Base-by-base conservation (phyloP, 2,888 invertebrate species). In the Drosophila colorata region DNA sequence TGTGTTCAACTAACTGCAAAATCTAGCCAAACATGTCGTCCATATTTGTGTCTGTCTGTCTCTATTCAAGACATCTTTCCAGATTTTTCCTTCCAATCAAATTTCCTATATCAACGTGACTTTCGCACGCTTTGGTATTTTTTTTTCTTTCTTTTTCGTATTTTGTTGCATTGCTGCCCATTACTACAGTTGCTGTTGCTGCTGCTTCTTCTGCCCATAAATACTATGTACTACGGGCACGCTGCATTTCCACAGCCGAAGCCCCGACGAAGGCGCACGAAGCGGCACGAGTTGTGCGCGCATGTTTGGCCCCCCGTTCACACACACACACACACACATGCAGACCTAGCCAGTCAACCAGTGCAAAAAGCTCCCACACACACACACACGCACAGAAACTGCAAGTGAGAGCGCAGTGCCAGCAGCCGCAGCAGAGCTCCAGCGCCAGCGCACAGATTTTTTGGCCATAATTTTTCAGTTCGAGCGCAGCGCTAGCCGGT, bases 361-460 rank as follows among this genome's bases (percentile, higher is more conserved):
- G 79, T 68, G 74, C 74, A 68, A 78, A 77, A 68, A 63, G 73
- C 78, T 64, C 66, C 69, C 71, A 67, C 63, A 53, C 69, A 72
- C 58, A 69, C 43, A 59, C 41, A 48, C 33, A 46, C 43, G 33
- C 40, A 49, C 65, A 67, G 68, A 74, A 74, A 80, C 52, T 86
- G 87, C 80, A 88, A 75, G 65, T 76, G 69, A 74, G 79, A 79
- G 77, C 74, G 40, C 47, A 48, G 33, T 46, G 25, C 16, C 46
- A 38, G 57, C 53, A 59, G 33, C 31, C 51, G 38, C 14, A 37
- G 56, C 78, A 66, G 55, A 51, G 72, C 60, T 69, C 78, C 75
- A 87, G 85, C 82, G 82, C 75, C 87, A 85, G 87, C 86, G 80
- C 86, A 81, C 61, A 87, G 87, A 87, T 87, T 82, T 87, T 80